A percentile compares a stretch with the other conserved stretches of the same genome.
Evolutionary conservation across 2,113 vertebrate genomes (phyloP).

Genomic region (Peucedramus taeniatus): DNA sequence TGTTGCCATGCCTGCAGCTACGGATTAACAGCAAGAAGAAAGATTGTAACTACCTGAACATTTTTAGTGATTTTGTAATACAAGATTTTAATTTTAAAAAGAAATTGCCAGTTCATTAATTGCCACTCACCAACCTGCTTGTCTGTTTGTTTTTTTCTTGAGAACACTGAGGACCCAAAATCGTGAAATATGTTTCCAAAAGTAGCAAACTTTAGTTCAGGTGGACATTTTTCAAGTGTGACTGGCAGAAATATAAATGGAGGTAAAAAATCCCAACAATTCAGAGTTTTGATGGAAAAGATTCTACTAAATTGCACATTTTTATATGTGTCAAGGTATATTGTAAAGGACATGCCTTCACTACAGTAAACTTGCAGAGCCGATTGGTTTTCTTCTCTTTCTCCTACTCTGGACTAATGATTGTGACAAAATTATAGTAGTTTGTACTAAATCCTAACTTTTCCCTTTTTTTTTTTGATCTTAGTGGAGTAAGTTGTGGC

Average conservation of each 20-base stretch:
- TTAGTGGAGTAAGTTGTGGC: neutral
- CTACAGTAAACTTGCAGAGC: neutral
- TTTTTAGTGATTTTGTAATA: neutral
- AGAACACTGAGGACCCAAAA: neutral
- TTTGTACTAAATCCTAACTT: neutral
- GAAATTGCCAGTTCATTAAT: neutral
- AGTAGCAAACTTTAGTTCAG: neutral
- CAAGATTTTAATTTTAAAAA: neutral
- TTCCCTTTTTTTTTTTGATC: rapidly evolving
- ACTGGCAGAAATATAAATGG: neutral
- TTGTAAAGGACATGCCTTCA: neutral
- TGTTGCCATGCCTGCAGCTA: neutral
- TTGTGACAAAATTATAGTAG: neutral
- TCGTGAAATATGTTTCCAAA: neutral
- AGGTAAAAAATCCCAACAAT: neutral
- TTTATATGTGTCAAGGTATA: neutral
- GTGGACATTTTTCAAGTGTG: neutral
- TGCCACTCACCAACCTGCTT: neutral
- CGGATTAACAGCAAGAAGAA: neutral
- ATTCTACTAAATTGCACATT: neutral
- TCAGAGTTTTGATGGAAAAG: neutral
- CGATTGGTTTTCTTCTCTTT: neutral
- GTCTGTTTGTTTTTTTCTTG: neutral
- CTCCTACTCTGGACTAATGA: neutral
- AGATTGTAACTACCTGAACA: neutral